Percentiles rank a stretch among this genome's conserved stretches.
Evolutionary conservation across 2,888 invertebrate genomes (phyloP).

Genomic region (Sialis fuliginosa): DNA sequence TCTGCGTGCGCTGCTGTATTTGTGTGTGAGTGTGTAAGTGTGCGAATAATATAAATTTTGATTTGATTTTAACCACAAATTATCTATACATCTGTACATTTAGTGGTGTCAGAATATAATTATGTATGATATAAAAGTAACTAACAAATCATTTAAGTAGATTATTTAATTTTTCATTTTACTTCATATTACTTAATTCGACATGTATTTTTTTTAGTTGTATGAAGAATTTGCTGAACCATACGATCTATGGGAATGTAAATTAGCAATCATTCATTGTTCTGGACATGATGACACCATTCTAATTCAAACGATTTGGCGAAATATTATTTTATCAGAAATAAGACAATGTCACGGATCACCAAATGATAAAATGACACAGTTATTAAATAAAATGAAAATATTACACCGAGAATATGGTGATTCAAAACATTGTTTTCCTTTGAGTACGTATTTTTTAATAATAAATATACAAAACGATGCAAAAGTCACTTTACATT

Average conservation of each 20-base stretch:
- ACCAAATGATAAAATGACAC: constrained; percentile 41
- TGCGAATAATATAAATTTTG: too few relatives aligned
- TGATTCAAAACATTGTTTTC: constrained; percentile 73
- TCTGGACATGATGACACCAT: constrained; percentile 81
- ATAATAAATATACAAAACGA: not conserved
- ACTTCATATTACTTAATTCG: not conserved
- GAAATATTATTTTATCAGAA: constrained; percentile 54
- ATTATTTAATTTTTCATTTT: too few relatives aligned
- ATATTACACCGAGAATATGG: constrained; percentile 60
- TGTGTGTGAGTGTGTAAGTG: too few relatives aligned
- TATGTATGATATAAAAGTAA: too few relatives aligned
- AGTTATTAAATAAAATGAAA: constrained; percentile 60
- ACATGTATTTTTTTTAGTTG: constrained; percentile 30
- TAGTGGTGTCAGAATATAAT: too few relatives aligned
- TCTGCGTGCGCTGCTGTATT: too few relatives aligned
- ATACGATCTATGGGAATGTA: constrained; percentile 80
- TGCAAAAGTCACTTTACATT: too few relatives aligned
- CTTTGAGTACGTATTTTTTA: constrained; percentile 42
- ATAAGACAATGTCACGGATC: constrained; percentile 28
- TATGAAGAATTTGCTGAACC: constrained; percentile 87
- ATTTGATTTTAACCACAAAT: too few relatives aligned
- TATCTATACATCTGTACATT: too few relatives aligned
- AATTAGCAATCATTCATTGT: constrained; percentile 86
- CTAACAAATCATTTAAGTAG: too few relatives aligned
- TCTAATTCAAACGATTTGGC: constrained; percentile 83